These are phyloP conservation scores for Actinernus sp. DNA, from an alignment of 92 coral and sea anemone species.

Conservation along the genomic window DNA sequence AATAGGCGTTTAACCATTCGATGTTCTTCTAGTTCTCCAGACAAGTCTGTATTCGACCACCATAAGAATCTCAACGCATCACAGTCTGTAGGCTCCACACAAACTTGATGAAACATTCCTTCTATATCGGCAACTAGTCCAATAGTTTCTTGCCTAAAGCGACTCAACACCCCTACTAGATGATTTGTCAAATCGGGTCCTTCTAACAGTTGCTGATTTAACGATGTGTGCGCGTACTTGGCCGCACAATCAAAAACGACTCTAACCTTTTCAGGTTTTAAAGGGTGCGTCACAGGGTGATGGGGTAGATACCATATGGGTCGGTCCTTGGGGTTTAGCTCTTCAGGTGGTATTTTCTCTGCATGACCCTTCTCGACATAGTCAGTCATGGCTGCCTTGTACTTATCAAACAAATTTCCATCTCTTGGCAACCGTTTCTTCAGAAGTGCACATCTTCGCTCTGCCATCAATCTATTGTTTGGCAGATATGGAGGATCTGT, in stretches of 20 bases:
- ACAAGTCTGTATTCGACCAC: conserved; percentile 57
- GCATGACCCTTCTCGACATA: conserved; percentile 67
- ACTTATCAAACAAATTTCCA: conserved; percentile 43
- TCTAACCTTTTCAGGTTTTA: conserved; percentile 56
- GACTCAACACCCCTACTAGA: conserved; percentile 41
- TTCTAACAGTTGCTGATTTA: conserved; percentile 48
- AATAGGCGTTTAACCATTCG: conserved; percentile 53
- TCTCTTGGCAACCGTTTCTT: conserved; percentile 53
- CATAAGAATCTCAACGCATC: conserved; percentile 53
- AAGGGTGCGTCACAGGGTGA: conserved; percentile 52
- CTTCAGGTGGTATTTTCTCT: conserved; percentile 41
- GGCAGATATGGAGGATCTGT: conserved; percentile 48
- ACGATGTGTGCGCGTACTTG: conserved; percentile 24
- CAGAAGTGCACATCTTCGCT: conserved; percentile 35
- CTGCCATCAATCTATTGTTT: no score
- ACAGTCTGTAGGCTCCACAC: conserved; percentile 55
- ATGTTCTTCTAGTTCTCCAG: conserved; percentile 45
- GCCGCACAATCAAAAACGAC: conserved; percentile 65
- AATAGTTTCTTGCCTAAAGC: conserved; percentile 40
- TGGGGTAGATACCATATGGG: conserved; percentile 64
- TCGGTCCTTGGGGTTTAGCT: conserved; percentile 14
- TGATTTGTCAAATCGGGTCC: conserved; percentile 51
- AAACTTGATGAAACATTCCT: conserved; percentile 63
- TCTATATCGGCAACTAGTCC: conserved; percentile 52
- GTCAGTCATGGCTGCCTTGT: conserved; percentile 45